A percentile compares a stretch with the other conserved stretches of the same genome.
phyloP scores from a whole-genome alignment of 1,140 invertebrate species.

The Apocrypta bakeri region DNA sequence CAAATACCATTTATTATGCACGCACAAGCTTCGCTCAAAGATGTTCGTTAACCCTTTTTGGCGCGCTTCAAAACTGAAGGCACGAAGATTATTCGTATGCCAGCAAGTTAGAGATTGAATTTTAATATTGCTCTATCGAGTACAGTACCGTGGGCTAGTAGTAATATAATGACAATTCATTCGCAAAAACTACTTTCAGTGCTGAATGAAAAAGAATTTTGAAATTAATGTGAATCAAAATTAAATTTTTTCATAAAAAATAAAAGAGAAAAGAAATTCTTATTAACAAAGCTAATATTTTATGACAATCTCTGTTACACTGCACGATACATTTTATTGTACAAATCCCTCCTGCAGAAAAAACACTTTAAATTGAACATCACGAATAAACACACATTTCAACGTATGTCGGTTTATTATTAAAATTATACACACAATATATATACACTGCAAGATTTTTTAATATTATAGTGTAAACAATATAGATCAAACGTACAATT shows the following conservation, averaged over 20 bases:
- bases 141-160: too few relatives aligned
- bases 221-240: too few relatives aligned
- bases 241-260: too few relatives aligned
- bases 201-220: too few relatives aligned
- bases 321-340: not conserved
- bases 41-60: constrained; percentile 18
- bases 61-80: not conserved
- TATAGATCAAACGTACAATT: not conserved
- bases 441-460: not conserved
- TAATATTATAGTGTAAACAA: not conserved
- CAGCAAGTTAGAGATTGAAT: not conserved
- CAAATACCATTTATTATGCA: constrained; percentile 39
- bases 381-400: not conserved
- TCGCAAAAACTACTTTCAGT: too few relatives aligned
- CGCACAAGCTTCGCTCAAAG: constrained; percentile 1
- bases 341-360: not conserved
- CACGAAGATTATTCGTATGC: not conserved
- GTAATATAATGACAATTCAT: too few relatives aligned
- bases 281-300: too few relatives aligned
- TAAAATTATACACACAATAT: not conserved
- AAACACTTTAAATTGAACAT: not conserved
- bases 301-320: too few relatives aligned
- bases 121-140: too few relatives aligned
- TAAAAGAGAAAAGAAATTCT: too few relatives aligned
- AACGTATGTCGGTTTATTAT: not conserved